Conservation (phyloP, 1,140 invertebrate species). For the Zelostemma sp. region DNA sequence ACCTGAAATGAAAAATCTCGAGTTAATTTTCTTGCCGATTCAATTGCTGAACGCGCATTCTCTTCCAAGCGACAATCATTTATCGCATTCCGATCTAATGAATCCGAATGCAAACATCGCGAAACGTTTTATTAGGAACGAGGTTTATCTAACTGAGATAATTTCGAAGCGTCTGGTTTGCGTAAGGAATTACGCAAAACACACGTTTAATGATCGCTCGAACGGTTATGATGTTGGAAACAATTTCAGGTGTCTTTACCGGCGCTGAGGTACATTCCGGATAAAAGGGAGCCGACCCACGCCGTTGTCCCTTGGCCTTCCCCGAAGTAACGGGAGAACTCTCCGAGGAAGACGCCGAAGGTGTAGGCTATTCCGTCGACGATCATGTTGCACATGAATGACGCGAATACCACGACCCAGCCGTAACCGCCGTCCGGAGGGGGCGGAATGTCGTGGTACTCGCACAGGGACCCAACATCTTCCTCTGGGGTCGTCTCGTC, state of each 20-base stretch:
- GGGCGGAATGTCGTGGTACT: conserved; percentile 83
- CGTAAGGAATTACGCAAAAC: background rate
- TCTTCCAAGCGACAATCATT: too few species aligned
- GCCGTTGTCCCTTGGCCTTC: conserved; percentile 90
- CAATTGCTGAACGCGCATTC: background rate
- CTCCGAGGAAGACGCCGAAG: conserved; percentile 89
- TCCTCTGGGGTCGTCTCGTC: conserved; percentile 78
- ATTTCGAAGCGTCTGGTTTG: conserved; percentile 6
- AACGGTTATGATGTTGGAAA: too few species aligned
- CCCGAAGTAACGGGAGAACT: conserved; percentile 85
- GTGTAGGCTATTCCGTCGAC: conserved; percentile 98
- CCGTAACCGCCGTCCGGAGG: conserved; percentile 90
- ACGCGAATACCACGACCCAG: conserved; percentile 94
- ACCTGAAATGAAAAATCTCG: conserved; percentile 72
- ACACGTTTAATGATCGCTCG: too few species aligned
- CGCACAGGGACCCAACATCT: conserved; percentile 79
- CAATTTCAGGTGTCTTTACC: too few species aligned
- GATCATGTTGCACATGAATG: conserved; percentile 98
- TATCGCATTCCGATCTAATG: conserved; percentile 1
- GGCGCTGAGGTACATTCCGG: conserved; percentile 92
- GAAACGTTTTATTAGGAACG: conserved; percentile 7
- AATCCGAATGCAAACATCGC: background rate
- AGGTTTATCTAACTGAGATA: conserved; percentile 17
- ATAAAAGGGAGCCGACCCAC: conserved; percentile 94
- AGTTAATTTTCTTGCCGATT: background rate